Conservation (phyloP, 2,113 vertebrate genomes). For the Gobius niger region DNA sequence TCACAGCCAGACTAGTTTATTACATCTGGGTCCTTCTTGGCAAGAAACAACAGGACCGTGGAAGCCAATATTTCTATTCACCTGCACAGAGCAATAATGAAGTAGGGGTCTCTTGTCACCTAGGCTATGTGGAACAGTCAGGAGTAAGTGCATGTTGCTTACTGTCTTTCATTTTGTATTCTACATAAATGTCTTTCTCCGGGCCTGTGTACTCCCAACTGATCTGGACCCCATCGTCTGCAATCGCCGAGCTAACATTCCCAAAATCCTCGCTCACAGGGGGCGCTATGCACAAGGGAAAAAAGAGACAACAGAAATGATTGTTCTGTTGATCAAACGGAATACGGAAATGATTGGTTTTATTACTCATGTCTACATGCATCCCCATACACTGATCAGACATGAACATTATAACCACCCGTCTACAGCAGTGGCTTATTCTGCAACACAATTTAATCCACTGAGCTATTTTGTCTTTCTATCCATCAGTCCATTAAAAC, state of each 20-base stretch:
- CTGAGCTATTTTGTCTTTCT: neutral
- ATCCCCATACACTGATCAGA: conserved; percentile 5
- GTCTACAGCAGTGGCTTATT: no score
- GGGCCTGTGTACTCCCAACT: conserved; percentile 94
- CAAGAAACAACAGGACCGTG: conserved; percentile 12
- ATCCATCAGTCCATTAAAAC: no score
- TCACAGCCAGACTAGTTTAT: conserved; percentile 42
- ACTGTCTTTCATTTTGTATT: conserved; percentile 92
- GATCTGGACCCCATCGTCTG: conserved; percentile 87
- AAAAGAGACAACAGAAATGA: conserved; percentile 78
- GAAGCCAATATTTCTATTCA: conserved; percentile 59
- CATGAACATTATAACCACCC: conserved; percentile 4
- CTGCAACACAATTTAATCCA: neutral
- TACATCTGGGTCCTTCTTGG: conserved; percentile 46
- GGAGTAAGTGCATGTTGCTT: conserved; percentile 76
- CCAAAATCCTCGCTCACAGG: conserved; percentile 82
- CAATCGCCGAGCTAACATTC: conserved; percentile 83
- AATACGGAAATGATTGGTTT: conserved; percentile 25
- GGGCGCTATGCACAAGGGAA: conserved; percentile 83
- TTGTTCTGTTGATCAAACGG: conserved; percentile 29
- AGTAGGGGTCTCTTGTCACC: conserved; percentile 63
- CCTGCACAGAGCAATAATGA: conserved; percentile 50
- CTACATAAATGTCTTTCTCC: conserved; percentile 89
- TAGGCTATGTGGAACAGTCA: conserved; percentile 29
- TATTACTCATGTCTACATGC: conserved; percentile 12